A percentile compares a stretch with the other conserved stretches of the same genome.
These are phyloP conservation scores for Chascanopsetta lugubris DNA, from an alignment of 2,113 vertebrate genomes.

Conservation along the genomic window DNA sequence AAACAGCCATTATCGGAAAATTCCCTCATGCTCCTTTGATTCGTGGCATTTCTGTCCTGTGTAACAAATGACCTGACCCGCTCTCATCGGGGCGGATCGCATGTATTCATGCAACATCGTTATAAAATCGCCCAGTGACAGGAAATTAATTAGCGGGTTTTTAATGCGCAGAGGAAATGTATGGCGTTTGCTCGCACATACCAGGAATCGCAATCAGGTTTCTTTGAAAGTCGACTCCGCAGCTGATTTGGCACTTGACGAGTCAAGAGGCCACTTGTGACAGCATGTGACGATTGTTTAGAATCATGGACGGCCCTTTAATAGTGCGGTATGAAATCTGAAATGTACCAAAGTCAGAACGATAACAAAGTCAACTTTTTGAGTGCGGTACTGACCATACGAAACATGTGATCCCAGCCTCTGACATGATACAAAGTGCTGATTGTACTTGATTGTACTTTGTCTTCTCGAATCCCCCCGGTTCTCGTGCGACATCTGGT, in stretches of 20 bases:
- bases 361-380: neutral
- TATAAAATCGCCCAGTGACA: neutral
- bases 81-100: no score
- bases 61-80: no score
- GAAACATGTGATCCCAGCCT: neutral
- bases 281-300: neutral
- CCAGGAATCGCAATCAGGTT: neutral
- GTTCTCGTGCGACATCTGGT: neutral
- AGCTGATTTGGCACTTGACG: neutral
- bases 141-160: neutral
- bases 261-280: neutral
- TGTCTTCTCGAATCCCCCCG: neutral
- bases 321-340: conserved; percentile 1
- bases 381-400: neutral
- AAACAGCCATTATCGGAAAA: no score
- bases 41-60: no score
- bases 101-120: no score
- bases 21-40: no score
- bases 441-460: neutral
- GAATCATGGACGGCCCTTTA: neutral
- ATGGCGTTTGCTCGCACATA: neutral
- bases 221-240: neutral
- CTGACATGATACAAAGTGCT: neutral
- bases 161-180: neutral
- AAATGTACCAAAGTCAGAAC: neutral